Conservation (phyloP, 2,888 invertebrate genomes). For the Polyommatus iphigenia region DNA sequence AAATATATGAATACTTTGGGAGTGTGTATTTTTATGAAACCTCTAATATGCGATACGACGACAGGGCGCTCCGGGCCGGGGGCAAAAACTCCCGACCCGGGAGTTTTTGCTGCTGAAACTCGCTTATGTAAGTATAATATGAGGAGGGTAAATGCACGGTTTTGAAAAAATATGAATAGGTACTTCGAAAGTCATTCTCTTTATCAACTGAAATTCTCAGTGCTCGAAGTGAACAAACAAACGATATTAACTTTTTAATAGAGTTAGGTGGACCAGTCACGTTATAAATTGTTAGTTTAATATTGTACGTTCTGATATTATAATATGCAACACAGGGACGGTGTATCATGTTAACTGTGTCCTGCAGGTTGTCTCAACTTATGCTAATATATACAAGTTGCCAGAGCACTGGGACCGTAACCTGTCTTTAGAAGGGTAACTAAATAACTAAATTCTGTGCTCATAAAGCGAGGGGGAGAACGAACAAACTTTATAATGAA, state of each 20-base stretch:
- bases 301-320: background rate
- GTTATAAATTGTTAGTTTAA: background rate
- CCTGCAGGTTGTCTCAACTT: background rate
- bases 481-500: background rate
- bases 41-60: background rate
- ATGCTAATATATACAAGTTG: background rate
- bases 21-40: constrained; percentile 10
- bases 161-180: constrained; percentile 14
- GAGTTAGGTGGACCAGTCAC: background rate
- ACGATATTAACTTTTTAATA: background rate
- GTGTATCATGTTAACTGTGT: background rate
- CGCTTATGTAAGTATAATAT: constrained; percentile 11
- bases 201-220: background rate
- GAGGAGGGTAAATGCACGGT: background rate
- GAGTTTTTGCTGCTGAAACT: background rate
- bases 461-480: background rate
- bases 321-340: background rate
- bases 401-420: background rate
- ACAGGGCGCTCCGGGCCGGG: background rate
- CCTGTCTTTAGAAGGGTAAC: background rate
- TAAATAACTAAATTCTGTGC: background rate
- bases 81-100: too few species aligned
- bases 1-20: constrained; percentile 37
- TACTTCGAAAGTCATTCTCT: background rate
- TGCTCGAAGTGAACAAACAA: background rate